These are phyloP conservation scores for Vimba vimba DNA, from an alignment of 2,113 vertebrate genomes.

Conservation along the genomic window DNA sequence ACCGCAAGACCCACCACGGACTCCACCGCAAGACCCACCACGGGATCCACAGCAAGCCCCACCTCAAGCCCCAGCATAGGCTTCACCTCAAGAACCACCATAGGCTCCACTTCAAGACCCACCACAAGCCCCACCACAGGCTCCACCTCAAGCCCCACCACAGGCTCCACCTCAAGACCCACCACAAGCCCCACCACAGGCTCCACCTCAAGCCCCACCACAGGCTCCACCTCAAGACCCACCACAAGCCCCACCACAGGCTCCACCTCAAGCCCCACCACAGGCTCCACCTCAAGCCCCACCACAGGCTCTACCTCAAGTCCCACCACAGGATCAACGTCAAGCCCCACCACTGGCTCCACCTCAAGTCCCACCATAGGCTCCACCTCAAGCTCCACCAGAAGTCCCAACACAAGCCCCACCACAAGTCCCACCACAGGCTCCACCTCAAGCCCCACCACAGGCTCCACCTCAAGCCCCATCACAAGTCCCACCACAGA, in stretches of 20 bases:
- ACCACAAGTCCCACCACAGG: not conserved
- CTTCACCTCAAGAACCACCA: not conserved
- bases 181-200: accelerated
- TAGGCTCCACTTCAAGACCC: accelerated
- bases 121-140: not conserved
- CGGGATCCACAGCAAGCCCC: not conserved
- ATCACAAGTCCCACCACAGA: not conserved
- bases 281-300: not conserved
- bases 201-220: accelerated
- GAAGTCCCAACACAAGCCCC: accelerated
- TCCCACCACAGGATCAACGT: accelerated
- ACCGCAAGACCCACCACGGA: not conserved
- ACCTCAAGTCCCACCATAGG: accelerated
- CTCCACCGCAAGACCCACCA: not conserved
- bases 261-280: accelerated
- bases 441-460: accelerated
- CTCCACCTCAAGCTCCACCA: not conserved
- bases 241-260: accelerated
- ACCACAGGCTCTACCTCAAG: too few species aligned
- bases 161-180: accelerated
- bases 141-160: accelerated
- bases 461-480: accelerated
- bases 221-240: not conserved
- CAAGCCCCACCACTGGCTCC: not conserved
- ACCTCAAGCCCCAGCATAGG: not conserved